Conservation (phyloP, 2,113 vertebrate species). For the Ginglymostoma cirratum region DNA sequence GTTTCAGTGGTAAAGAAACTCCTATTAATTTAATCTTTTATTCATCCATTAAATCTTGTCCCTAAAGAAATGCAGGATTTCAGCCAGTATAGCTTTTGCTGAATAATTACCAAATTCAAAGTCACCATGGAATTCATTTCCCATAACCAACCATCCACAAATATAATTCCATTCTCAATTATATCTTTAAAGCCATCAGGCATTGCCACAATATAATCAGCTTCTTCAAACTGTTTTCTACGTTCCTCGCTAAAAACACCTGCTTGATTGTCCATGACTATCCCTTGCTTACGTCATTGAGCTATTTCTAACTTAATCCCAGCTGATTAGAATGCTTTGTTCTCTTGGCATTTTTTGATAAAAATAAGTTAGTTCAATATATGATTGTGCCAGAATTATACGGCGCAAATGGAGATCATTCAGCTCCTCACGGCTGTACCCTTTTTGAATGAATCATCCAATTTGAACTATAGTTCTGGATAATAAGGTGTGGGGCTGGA, state of each 20-base stretch:
- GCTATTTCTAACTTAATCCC: neutral
- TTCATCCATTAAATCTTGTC: neutral
- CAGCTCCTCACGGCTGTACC: neutral
- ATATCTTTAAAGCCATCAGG: neutral
- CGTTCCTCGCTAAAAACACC: neutral
- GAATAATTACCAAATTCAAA: slow-evolving; percentile 5
- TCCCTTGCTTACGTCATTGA: neutral
- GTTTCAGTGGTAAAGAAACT: neutral
- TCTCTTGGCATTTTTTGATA: neutral
- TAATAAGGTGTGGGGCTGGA: too few relatives aligned
- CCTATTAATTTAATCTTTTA: neutral
- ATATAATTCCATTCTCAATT: slow-evolving; percentile 17
- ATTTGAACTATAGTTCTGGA: neutral
- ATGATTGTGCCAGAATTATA: neutral
- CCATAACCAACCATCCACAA: slow-evolving; percentile 20
- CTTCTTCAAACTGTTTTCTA: slow-evolving; percentile 1
- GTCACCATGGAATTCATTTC: slow-evolving; percentile 13
- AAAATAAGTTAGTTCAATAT: neutral
- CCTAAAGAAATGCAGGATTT: neutral
- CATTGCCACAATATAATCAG: neutral
- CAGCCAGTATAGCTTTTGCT: neutral
- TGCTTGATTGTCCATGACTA: neutral
- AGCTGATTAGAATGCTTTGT: neutral
- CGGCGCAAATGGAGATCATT: too few relatives aligned
- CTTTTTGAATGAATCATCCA: neutral